phyloP scores from a whole-genome alignment of 2,797 vertebrate species.

The Otolemur crassicaudatus region DNA sequence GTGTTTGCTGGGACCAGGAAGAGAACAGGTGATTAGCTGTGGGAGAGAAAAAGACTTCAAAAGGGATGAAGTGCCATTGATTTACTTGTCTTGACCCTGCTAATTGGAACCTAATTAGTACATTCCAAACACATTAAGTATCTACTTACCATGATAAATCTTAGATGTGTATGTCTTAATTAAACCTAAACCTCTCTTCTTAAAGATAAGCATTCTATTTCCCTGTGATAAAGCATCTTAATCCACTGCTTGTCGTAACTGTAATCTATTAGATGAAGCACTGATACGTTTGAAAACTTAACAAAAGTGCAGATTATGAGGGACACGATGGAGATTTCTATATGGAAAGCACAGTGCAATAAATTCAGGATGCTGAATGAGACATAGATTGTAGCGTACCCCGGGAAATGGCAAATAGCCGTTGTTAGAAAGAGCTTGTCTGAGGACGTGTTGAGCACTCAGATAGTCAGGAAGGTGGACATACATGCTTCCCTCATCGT shows the following conservation, averaged over 20 bases:
- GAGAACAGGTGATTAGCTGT: not conserved
- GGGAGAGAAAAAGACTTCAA: constrained; percentile 18
- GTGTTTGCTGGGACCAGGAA: not conserved
- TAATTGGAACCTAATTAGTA: constrained; percentile 70
- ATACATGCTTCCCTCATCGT: fast-evolving
- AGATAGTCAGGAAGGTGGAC: not conserved
- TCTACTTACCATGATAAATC: constrained; percentile 45
- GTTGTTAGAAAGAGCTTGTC: not conserved
- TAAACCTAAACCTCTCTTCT: constrained; percentile 55
- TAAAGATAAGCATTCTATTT: constrained; percentile 53
- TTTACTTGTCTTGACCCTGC: constrained; percentile 62
- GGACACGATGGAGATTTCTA: not conserved
- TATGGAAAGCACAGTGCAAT: not conserved
- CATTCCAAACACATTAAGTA: constrained; percentile 51
- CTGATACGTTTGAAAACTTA: not conserved
- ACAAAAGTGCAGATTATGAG: not conserved
- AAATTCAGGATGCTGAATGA: not conserved
- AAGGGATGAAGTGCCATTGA: not conserved
- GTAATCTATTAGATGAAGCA: not conserved
- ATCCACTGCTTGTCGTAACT: not conserved
- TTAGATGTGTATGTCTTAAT: constrained; percentile 64
- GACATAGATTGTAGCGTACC: not conserved
- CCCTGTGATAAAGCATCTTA: constrained; percentile 13
- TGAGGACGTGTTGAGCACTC: not conserved
- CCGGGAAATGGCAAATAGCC: not conserved